phyloP scores from a whole-genome alignment of 2,797 vertebrate species.

The Pseudochirops corinnae region DNA sequence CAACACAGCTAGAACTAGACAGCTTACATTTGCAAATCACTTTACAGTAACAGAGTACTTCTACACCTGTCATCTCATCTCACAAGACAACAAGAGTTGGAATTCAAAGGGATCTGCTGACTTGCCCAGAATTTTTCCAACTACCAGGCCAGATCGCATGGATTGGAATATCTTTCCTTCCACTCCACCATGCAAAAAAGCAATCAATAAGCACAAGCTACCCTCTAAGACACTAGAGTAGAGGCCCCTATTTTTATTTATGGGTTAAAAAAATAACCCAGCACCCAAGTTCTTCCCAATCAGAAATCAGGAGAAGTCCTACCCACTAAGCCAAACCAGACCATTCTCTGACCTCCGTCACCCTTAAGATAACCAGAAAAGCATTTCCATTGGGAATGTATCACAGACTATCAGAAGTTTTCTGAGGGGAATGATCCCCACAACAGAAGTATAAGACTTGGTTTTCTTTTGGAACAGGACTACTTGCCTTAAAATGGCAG shows the following conservation, averaged over 20 bases:
- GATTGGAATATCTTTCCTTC: background rate
- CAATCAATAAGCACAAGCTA: background rate
- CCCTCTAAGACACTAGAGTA: background rate
- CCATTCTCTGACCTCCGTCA: background rate
- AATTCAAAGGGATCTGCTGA: background rate
- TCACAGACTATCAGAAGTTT: background rate
- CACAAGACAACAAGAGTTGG: background rate
- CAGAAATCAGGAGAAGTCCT: background rate
- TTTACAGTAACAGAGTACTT: background rate
- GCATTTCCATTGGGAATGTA: background rate
- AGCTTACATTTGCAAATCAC: background rate
- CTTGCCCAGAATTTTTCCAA: background rate
- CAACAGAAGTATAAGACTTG: background rate
- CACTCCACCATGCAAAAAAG: background rate
- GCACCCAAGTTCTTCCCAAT: background rate
- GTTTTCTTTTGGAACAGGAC: background rate
- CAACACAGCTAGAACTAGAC: background rate
- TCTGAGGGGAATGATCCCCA: background rate
- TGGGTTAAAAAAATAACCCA: background rate
- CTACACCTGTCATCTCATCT: background rate
- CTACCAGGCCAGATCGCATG: background rate
- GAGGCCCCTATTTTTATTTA: background rate
- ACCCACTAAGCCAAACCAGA: background rate
- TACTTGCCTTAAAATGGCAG: background rate
- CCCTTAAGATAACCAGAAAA: background rate